phyloP scores from a whole-genome alignment of 2,888 invertebrate species.

The Empis livida region DNA sequence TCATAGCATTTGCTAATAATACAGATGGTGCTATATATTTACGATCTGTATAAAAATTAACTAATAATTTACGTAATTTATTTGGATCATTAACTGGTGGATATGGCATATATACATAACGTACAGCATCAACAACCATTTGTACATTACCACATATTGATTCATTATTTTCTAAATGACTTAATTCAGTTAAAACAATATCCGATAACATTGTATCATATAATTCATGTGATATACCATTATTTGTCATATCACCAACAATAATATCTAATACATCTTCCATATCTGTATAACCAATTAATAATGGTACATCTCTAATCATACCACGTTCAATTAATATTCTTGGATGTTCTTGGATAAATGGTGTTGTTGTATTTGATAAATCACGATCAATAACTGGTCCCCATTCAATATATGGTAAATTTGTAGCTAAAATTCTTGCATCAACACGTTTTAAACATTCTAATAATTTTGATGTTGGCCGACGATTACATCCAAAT shows the following conservation, averaged over 20 bases:
- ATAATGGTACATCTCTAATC: conserved; percentile 53
- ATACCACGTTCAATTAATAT: conserved; percentile 47
- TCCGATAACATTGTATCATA: conserved; percentile 52
- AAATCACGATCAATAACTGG: conserved; percentile 62
- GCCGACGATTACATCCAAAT: conserved; percentile 55
- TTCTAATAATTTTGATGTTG: conserved; percentile 51
- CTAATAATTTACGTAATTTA: conserved; percentile 47
- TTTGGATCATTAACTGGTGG: conserved; percentile 49
- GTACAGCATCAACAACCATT: conserved; percentile 56
- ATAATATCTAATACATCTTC: conserved; percentile 59
- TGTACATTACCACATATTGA: conserved; percentile 50
- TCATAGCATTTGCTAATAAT: conserved; percentile 50
- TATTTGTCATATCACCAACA: conserved; percentile 44
- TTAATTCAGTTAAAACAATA: conserved; percentile 47
- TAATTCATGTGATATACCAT: conserved; percentile 39
- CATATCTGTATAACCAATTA: conserved; percentile 71
- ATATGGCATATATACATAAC: conserved; percentile 62
- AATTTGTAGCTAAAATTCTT: conserved; percentile 45
- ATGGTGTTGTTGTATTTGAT: conserved; percentile 51
- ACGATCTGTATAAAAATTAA: conserved; percentile 63
- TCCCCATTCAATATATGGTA: conserved; percentile 55
- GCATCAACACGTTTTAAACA: conserved; percentile 53
- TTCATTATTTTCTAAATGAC: conserved; percentile 39
- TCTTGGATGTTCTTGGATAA: conserved; percentile 54
- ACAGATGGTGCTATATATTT: conserved; percentile 59